Evolutionary conservation across 2,113 vertebrate genomes (phyloP).

Genomic region (Phylloscopus trochilus): DNA sequence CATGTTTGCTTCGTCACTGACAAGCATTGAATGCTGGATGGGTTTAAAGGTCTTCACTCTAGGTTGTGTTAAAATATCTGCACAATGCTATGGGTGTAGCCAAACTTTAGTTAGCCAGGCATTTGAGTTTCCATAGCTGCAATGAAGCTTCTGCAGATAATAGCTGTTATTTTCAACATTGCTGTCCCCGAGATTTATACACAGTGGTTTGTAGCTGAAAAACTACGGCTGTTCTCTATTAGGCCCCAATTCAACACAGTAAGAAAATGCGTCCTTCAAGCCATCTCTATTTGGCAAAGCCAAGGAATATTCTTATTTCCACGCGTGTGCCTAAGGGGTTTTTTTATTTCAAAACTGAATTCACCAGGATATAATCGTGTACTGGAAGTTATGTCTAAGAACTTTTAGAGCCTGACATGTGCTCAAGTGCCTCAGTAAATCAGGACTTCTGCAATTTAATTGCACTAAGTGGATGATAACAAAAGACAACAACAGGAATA

Average conservation of each 20-base stretch:
- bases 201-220: conserved; percentile 40
- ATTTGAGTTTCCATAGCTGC: conserved; percentile 19
- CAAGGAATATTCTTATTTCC: conserved; percentile 30
- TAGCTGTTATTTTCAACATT: conserved; percentile 48
- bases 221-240: conserved; percentile 43
- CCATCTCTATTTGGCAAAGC: conserved; percentile 14
- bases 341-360: background rate
- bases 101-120: conserved; percentile 10
- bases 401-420: background rate
- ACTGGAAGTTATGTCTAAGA: conserved; percentile 8
- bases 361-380: background rate
- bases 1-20: background rate
- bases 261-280: background rate
- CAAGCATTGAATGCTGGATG: background rate
- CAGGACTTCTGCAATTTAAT: conserved; percentile 10
- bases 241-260: conserved; percentile 34
- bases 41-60: background rate
- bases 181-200: conserved; percentile 33
- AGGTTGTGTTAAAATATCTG: conserved; percentile 16
- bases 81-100: background rate
- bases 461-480: conserved; percentile 50
- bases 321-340: background rate
- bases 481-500: conserved; percentile 46
- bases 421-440: conserved; percentile 9
- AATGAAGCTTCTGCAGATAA: conserved; percentile 29